phyloP scores from a whole-genome alignment of 2,113 vertebrate genomes.

The Osmerus eperlanus region DNA sequence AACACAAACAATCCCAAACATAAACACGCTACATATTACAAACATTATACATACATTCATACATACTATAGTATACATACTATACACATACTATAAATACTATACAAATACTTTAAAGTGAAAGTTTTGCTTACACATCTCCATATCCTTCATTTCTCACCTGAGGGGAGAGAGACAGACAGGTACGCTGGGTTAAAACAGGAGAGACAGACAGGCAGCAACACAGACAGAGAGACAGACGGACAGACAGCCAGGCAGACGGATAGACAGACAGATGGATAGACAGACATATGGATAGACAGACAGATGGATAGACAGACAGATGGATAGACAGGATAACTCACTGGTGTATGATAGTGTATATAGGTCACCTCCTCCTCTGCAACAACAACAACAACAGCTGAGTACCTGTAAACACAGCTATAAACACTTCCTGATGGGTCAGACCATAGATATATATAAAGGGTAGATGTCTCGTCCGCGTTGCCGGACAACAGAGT shows the following conservation, averaged over 20 bases:
- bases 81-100: not conserved
- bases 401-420: not conserved
- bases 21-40: not conserved
- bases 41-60: not conserved
- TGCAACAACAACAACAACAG: slow-evolving; percentile 30
- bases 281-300: too few species aligned
- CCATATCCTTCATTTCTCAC: slow-evolving; percentile 28
- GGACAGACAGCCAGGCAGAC: too few species aligned
- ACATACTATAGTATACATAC: not conserved
- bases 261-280: too few species aligned
- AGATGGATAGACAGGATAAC: slow-evolving; percentile 19
- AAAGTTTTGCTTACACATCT: slow-evolving; percentile 57
- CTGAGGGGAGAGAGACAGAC: slow-evolving; percentile 33
- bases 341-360: slow-evolving; percentile 60
- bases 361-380: slow-evolving; percentile 67
- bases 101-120: not conserved
- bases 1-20: too few species aligned
- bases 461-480: too few species aligned
- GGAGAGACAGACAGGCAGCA: not conserved
- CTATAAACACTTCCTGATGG: too few species aligned
- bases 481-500: too few species aligned
- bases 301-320: not conserved
- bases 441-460: too few species aligned
- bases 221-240: too few species aligned
- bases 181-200: not conserved